Evolutionary conservation across 2,797 vertebrate species (phyloP).

Genomic region (Mus caroli): DNA sequence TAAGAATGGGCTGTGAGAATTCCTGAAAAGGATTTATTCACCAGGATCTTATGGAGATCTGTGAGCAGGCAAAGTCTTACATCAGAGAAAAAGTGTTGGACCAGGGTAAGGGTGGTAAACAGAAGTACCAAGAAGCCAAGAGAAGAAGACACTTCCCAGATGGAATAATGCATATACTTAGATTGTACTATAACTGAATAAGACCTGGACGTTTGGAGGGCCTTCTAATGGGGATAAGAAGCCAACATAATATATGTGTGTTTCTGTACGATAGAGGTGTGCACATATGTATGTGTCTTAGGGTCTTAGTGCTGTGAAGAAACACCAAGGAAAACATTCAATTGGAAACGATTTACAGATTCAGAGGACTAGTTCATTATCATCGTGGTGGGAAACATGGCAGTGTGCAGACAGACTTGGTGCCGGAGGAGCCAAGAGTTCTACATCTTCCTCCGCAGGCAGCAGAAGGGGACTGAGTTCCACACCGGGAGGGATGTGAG

Average conservation of each 20-base stretch:
- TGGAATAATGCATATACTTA: rapidly evolving
- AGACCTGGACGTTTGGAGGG: neutral
- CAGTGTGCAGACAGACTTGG: neutral
- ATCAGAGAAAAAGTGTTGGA: neutral
- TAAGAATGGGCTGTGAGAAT: neutral
- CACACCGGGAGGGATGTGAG: neutral
- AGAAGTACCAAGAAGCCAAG: neutral
- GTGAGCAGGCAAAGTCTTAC: neutral
- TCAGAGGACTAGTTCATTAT: neutral
- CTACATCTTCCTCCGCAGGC: neutral
- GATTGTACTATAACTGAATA: neutral
- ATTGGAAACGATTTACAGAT: neutral
- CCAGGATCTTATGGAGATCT: neutral
- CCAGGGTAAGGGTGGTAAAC: neutral
- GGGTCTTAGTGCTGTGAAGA: neutral
- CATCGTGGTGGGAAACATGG: neutral
- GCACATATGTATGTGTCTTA: neutral
- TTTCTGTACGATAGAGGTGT: neutral
- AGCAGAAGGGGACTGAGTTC: neutral
- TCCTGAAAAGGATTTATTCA: neutral
- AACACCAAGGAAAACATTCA: neutral
- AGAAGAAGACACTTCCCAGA: no score
- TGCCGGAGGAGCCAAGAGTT: neutral
- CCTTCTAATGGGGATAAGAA: neutral
- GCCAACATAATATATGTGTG: neutral